Evolutionary conservation across 2,888 invertebrate genomes (phyloP), one percentile per base, ranked within the genome.

Genomic region (Diploptera punctata): DNA sequence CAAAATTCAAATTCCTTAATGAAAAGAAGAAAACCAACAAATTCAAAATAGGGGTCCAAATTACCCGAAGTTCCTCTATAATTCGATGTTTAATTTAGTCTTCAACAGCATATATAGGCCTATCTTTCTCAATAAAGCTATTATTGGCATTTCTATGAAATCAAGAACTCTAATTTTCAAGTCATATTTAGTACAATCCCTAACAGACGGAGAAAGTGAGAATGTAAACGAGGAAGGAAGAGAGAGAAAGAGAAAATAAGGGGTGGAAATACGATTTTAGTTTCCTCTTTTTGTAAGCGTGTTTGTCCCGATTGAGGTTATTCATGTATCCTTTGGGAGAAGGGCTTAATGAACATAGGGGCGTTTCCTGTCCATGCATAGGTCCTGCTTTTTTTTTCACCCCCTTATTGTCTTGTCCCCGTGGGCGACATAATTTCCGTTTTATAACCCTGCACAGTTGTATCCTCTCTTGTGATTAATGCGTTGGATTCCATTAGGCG

Each of bases 351-450:
- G 76, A 76, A 74, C 75, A 71, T 49, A 68, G 71, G 71, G 73
- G 73, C 70, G 73, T 70, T 70, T 70, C 69, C 71, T 70, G 71
- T 61, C 70, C 73, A 70, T 73, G 44, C 71, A 68, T 61, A 57
- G 68, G 54, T 65, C 79, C 79, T 79, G 78, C 79, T 76, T 65
- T 65, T 54, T 54, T 19, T 54, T n/a, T n/a, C n/a, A n/a, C 43
- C 7, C 79, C 79, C 78, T 79, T 77, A 78, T 78, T 77, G 77
- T 76, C 77, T 74, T 76, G 78, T 80, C 79, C 81, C 82, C 82
- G 80, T 78, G 81, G 82, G 82, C 81, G 81, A 81, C 81, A 82
- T 82, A 82, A 82, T 82, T 82, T 82, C 82, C 82, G 82, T 81
- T 81, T 81, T 81, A 81, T 81, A 82, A 82, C 81, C 68, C 70